A percentile compares a stretch with the other conserved stretches of the same genome.
These are phyloP conservation scores for Limnodromus scolopaceus DNA, from an alignment of 2,797 vertebrate genomes.

Conservation along the genomic window DNA sequence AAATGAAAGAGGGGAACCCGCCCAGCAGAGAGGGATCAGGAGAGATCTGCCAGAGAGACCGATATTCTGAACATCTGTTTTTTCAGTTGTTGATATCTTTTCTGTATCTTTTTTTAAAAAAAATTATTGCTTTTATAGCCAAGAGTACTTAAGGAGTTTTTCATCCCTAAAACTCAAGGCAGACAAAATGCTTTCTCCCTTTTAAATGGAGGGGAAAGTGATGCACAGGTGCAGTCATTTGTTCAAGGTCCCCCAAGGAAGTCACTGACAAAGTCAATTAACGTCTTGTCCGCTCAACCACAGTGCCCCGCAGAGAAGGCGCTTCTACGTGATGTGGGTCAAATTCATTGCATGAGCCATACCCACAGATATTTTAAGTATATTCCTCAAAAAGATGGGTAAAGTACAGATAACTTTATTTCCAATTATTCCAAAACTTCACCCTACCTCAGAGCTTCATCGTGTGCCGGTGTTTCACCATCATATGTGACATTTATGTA, in stretches of 20 bases:
- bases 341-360: neutral
- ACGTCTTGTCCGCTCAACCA: neutral
- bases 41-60: neutral
- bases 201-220: conserved; percentile 23
- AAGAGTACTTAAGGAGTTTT: neutral
- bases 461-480: neutral
- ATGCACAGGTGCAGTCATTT: conserved; percentile 60
- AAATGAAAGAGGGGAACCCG: neutral
- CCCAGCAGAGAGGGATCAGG: fast-evolving
- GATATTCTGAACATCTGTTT: neutral
- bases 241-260: conserved; percentile 39
- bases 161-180: neutral
- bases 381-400: neutral
- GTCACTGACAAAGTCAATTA: conserved; percentile 53
- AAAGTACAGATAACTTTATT: neutral
- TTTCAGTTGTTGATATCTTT: neutral
- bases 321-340: neutral
- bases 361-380: neutral
- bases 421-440: neutral
- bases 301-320: neutral
- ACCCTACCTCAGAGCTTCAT: neutral
- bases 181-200: neutral
- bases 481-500: conserved; percentile 49
- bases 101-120: neutral
- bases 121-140: neutral